Percentiles rank a stretch among this genome's conserved stretches.
These are phyloP conservation scores for Dinocampus coccinellae DNA, from an alignment of 2,888 invertebrate genomes.

Conservation along the genomic window DNA sequence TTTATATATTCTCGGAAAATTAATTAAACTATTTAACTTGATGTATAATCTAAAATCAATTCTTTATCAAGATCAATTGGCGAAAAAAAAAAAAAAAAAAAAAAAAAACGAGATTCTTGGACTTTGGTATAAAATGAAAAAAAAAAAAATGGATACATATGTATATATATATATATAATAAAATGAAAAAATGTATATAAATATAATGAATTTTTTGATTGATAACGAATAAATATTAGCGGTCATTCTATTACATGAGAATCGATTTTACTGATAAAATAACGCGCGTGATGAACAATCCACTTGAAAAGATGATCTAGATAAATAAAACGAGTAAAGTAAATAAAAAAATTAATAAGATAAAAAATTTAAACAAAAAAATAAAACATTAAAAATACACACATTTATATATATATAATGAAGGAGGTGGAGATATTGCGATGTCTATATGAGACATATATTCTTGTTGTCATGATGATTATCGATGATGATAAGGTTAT, in stretches of 20 bases:
- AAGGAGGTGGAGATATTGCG: constrained; percentile 39
- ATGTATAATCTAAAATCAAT: neutral
- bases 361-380: neutral
- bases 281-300: constrained; percentile 27
- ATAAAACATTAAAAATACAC: too few species aligned
- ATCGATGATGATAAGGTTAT: constrained; percentile 11
- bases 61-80: neutral
- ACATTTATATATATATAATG: too few species aligned
- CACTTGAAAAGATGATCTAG: constrained; percentile 33
- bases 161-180: neutral
- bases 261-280: constrained; percentile 30
- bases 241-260: constrained; percentile 26
- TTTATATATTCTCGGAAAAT: neutral
- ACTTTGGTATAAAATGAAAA: neutral
- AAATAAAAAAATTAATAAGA: constrained; percentile 18
- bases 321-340: constrained; percentile 16
- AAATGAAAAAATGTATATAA: neutral
- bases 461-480: constrained; percentile 1
- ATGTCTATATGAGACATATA: constrained; percentile 26
- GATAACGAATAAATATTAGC: neutral
- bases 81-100: neutral
- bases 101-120: neutral
- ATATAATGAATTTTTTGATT: neutral
- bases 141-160: constrained; percentile 22
- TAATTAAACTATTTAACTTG: neutral